These are phyloP conservation scores for Oreohelix idahoensis DNA, from an alignment of 1,140 invertebrate genomes.

Conservation along the genomic window DNA sequence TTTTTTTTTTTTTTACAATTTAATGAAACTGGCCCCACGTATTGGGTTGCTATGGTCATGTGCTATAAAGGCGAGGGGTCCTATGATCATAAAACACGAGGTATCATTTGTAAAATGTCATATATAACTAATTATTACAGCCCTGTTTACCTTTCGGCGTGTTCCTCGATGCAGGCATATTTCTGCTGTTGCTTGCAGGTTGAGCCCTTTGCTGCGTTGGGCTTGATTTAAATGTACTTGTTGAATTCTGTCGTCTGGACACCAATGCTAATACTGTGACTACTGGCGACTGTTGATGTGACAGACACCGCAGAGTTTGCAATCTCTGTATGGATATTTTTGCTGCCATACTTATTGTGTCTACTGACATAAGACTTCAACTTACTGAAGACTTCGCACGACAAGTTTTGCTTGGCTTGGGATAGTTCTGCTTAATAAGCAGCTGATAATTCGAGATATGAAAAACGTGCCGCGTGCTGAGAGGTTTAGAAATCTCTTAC, in stretches of 20 bases:
- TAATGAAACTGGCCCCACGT: too few relatives aligned
- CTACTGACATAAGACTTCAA: neutral
- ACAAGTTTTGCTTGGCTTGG: neutral
- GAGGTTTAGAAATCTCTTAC: neutral
- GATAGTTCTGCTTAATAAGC: neutral
- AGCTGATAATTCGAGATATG: neutral
- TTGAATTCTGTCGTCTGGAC: neutral
- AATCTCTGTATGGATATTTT: neutral
- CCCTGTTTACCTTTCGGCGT: neutral
- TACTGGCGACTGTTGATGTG: neutral
- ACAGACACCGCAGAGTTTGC: neutral
- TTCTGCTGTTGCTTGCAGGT: neutral
- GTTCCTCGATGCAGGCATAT: neutral
- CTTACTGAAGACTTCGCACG: neutral
- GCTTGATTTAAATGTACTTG: neutral
- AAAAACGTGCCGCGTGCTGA: neutral
- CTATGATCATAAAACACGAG: too few relatives aligned
- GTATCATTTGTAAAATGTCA: too few relatives aligned
- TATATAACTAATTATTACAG: too few relatives aligned
- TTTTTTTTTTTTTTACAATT: too few relatives aligned
- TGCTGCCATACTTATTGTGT: neutral
- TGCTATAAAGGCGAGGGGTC: too few relatives aligned
- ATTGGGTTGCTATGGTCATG: too few relatives aligned
- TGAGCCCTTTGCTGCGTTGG: neutral
- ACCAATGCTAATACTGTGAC: neutral